These are phyloP conservation scores for Paraescarpia echinospica DNA, from an alignment of 1,140 invertebrate genomes.

Conservation along the genomic window DNA sequence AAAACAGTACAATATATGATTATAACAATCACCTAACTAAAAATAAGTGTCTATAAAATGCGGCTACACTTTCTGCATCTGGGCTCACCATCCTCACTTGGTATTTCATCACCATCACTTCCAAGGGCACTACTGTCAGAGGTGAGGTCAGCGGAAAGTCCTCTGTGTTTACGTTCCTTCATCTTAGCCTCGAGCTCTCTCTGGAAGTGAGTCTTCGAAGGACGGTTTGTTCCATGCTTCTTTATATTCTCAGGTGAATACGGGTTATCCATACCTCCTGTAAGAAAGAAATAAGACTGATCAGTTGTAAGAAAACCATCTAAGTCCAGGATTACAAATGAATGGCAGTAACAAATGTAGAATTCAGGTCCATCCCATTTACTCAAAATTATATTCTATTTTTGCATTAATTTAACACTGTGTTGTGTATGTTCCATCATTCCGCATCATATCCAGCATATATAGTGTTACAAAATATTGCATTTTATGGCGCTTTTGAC, in stretches of 20 bases:
- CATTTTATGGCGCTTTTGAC: too few relatives aligned
- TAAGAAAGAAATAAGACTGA: neutral
- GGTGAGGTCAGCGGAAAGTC: slow-evolving; percentile 9
- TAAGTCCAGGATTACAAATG: too few relatives aligned
- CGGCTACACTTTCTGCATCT: neutral
- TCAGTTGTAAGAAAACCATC: neutral
- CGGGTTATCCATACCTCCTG: neutral
- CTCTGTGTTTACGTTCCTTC: slow-evolving; percentile 15
- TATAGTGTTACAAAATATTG: too few relatives aligned
- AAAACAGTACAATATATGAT: too few relatives aligned
- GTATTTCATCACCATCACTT: slow-evolving; percentile 9
- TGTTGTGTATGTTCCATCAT: too few relatives aligned
- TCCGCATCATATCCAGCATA: too few relatives aligned
- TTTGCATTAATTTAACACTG: too few relatives aligned
- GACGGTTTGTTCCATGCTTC: neutral
- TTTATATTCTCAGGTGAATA: neutral
- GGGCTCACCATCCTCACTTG: slow-evolving; percentile 23
- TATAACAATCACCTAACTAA: too few relatives aligned
- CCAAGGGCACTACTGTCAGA: neutral
- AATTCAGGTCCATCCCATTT: too few relatives aligned
- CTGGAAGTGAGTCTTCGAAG: slow-evolving; percentile 5
- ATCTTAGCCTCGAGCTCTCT: slow-evolving; percentile 18
- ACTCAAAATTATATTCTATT: too few relatives aligned
- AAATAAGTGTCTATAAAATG: neutral
- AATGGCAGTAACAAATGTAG: too few relatives aligned